Percentiles rank a stretch among this genome's conserved stretches.
These are phyloP conservation scores for Spheniscus mendiculus DNA, from an alignment of 2,113 vertebrate genomes.

Conservation along the genomic window DNA sequence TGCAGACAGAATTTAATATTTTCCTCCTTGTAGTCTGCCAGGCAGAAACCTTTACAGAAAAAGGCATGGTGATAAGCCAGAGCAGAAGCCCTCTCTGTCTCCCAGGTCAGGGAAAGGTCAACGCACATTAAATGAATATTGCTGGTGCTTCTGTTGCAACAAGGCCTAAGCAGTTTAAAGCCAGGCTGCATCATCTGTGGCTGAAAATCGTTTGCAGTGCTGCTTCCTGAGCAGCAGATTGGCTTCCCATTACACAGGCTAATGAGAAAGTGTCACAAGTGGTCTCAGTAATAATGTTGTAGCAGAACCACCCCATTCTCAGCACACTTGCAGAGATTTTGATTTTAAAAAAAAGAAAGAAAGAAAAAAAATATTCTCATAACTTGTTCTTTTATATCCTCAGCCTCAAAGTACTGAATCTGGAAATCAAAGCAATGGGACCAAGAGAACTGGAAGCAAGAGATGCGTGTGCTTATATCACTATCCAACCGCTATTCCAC, in stretches of 20 bases:
- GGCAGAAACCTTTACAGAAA: neutral
- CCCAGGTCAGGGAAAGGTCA: constrained; percentile 46
- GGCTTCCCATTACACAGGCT: constrained; percentile 45
- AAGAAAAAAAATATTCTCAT: neutral
- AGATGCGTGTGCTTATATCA: neutral
- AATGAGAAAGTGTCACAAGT: constrained; percentile 56
- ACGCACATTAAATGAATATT: constrained; percentile 21
- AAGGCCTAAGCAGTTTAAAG: constrained; percentile 51
- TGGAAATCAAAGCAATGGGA: neutral
- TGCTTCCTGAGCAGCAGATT: constrained; percentile 52
- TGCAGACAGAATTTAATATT: neutral
- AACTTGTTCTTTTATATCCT: neutral
- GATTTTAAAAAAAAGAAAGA: rapidly evolving
- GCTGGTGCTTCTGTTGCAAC: constrained; percentile 12
- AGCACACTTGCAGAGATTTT: neutral
- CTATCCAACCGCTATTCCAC: rapidly evolving
- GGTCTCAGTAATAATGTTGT: neutral
- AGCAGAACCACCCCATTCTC: neutral
- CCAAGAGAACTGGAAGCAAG: neutral
- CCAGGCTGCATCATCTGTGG: constrained; percentile 45
- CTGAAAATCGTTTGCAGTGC: constrained; percentile 23
- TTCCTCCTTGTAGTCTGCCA: neutral
- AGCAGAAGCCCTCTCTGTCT: neutral
- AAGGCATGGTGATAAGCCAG: neutral
- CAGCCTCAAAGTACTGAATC: neutral